Evolutionary conservation across 2,797 vertebrate genomes (phyloP).

Genomic region (Sternotherus odoratus): DNA sequence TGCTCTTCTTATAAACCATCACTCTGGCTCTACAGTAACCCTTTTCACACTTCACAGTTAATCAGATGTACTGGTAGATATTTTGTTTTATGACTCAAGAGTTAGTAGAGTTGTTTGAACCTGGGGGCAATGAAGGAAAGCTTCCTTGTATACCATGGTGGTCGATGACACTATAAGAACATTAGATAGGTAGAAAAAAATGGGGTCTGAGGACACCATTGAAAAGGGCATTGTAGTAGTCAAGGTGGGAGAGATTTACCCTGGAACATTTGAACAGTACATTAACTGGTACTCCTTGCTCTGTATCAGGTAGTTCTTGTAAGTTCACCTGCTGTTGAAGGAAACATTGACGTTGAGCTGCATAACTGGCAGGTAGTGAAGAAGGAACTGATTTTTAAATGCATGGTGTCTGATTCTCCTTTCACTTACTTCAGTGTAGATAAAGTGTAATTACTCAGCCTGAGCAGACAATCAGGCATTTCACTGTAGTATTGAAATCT

Average conservation of each 20-base stretch:
- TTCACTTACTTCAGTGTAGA: background rate
- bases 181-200: background rate
- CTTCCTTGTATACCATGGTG: background rate
- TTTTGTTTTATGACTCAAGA: constrained; percentile 28
- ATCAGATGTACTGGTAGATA: background rate
- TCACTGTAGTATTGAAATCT: background rate
- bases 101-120: background rate
- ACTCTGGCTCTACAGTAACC: background rate
- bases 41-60: background rate
- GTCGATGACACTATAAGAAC: background rate
- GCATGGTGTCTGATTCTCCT: background rate
- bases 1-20: background rate
- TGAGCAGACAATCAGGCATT: background rate
- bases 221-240: background rate
- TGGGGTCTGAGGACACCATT: background rate
- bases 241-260: background rate
- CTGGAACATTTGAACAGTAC: background rate
- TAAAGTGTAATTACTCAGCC: background rate
- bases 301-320: background rate
- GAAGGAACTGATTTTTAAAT: background rate
- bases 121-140: background rate
- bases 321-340: background rate
- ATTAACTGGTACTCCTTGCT: background rate
- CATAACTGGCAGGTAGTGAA: background rate
- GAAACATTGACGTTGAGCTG: background rate